phyloP scores from a whole-genome alignment of 2,888 invertebrate species.

The Drymonia ruficornis region DNA sequence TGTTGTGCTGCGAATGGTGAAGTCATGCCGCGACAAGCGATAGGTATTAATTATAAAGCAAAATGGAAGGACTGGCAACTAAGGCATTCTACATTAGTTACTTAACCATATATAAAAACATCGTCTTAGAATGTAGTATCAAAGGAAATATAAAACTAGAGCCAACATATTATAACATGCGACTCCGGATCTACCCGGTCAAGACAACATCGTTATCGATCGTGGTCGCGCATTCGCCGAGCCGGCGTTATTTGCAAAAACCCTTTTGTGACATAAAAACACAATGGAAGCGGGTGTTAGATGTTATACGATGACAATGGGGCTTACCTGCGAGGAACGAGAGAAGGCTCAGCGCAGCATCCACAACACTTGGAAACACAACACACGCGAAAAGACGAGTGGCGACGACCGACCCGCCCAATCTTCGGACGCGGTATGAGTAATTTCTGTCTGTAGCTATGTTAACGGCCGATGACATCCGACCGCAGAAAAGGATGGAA shows the following conservation, averaged over 20 bases:
- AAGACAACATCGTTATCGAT: conserved; percentile 82
- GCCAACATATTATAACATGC: conserved; percentile 52
- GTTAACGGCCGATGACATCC: conserved; percentile 75
- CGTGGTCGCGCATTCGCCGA: conserved; percentile 65
- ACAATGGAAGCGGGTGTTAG: conserved; percentile 17
- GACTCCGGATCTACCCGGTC: conserved; percentile 52
- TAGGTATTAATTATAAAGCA: background rate
- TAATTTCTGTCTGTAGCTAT: conserved; percentile 52
- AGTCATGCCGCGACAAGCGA: conserved; percentile 11
- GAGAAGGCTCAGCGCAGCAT: conserved; percentile 61
- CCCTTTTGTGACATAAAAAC: conserved; percentile 61
- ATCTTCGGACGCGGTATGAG: conserved; percentile 73
- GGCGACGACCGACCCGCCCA: conserved; percentile 73
- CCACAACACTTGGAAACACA: conserved; percentile 72
- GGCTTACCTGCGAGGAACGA: conserved; percentile 66
- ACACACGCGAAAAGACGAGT: conserved; percentile 76
- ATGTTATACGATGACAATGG: conserved; percentile 20
- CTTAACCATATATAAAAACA: conserved; percentile 37
- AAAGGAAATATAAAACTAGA: conserved; percentile 51
- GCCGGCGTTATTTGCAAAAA: conserved; percentile 56
- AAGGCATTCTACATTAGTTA: conserved; percentile 24
- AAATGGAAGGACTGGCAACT: conserved; percentile 14
- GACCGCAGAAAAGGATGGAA: conserved; percentile 51
- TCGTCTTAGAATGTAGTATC: conserved; percentile 41
- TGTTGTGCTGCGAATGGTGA: conserved; percentile 2